These are phyloP conservation scores for Episyrphus balteatus DNA, from an alignment of 1,140 invertebrate species.

Conservation along the genomic window DNA sequence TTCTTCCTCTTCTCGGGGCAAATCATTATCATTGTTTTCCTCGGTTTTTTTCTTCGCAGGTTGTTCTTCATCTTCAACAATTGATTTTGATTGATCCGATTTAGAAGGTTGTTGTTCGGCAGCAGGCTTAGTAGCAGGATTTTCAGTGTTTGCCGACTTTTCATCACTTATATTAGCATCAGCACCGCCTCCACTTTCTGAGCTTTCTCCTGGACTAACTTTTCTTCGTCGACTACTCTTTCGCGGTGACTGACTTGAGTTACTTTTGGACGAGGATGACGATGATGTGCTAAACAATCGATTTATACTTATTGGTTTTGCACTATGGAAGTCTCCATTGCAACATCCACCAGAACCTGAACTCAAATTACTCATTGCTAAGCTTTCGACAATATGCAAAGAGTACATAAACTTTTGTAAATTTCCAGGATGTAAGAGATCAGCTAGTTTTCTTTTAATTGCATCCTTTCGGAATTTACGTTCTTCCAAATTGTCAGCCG, in stretches of 20 bases:
- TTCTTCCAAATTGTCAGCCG: constrained; percentile 13
- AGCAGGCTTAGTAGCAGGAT: too few species aligned
- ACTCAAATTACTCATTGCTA: constrained; percentile 20
- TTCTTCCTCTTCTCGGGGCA: too few species aligned
- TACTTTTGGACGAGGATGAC: not conserved
- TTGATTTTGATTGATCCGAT: too few species aligned
- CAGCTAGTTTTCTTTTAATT: constrained; percentile 46
- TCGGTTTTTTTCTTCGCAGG: too few species aligned
- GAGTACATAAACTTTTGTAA: constrained; percentile 93
- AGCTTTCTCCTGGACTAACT: not conserved
- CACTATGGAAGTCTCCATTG: not conserved
- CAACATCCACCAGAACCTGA: constrained; percentile 3
- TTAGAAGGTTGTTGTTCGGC: too few species aligned
- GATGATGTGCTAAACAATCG: not conserved
- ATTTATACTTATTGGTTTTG: not conserved
- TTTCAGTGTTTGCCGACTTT: too few species aligned
- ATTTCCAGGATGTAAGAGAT: constrained; percentile 72
- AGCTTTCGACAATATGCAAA: constrained; percentile 76
- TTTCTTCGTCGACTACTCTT: not conserved
- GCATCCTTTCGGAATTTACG: constrained; percentile 21
- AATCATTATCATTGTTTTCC: too few species aligned
- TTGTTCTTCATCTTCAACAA: too few species aligned
- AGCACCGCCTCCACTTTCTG: not conserved
- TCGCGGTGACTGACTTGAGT: not conserved
- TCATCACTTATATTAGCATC: too few species aligned